phyloP scores from a whole-genome alignment of 2,797 vertebrate genomes.

The Falco peregrinus region DNA sequence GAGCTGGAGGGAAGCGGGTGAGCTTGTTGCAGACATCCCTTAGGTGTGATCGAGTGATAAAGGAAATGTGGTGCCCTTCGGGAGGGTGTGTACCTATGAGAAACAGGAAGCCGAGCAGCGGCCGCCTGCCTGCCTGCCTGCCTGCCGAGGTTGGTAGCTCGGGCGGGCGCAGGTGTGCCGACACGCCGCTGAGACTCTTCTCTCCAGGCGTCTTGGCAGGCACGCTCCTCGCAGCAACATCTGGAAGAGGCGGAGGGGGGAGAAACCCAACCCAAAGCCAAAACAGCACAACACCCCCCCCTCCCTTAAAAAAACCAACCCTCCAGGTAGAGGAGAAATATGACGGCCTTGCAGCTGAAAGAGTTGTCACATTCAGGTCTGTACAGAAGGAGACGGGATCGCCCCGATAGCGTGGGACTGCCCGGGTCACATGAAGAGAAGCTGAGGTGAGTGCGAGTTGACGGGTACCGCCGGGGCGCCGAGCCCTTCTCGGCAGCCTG shows the following conservation, averaged over 20 bases:
- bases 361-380: conserved; percentile 92
- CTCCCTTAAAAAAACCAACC: neutral
- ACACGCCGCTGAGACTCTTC: neutral
- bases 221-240: neutral
- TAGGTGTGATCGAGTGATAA: conserved; percentile 70
- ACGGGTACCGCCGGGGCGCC: neutral
- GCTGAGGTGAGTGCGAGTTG: conserved; percentile 81
- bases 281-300: neutral
- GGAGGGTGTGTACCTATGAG: conserved; percentile 78
- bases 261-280: conserved; percentile 2
- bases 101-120: conserved; percentile 77
- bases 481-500: neutral
- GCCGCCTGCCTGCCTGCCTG: neutral
- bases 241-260: neutral
- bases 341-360: conserved; percentile 91
- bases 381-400: conserved; percentile 91
- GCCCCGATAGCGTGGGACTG: conserved; percentile 78
- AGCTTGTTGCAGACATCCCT: conserved; percentile 32
- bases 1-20: neutral
- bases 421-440: conserved; percentile 75
- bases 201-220: conserved; percentile 65
- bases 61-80: conserved; percentile 69
- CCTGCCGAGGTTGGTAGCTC: conserved; percentile 47
- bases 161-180: conserved; percentile 76
- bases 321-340: conserved; percentile 70